Evolutionary conservation across 64 coral and sea anemone genomes (phyloP).

Genomic region (Montipora sp.): DNA sequence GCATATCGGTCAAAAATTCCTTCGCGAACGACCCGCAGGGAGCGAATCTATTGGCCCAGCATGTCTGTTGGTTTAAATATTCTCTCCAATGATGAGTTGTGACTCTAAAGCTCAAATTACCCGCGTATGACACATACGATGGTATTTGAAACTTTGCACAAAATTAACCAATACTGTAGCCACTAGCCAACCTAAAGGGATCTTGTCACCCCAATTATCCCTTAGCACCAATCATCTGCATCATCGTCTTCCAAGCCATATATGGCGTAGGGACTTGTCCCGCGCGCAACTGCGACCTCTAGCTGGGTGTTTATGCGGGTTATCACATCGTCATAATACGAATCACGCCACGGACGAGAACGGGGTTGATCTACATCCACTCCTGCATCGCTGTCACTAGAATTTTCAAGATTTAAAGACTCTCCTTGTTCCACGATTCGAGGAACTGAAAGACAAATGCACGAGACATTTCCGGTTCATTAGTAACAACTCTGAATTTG

Average conservation of each 20-base stretch:
- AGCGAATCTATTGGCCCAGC: neutral
- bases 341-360: neutral
- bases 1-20: neutral
- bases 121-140: neutral
- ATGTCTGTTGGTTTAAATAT: neutral
- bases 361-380: neutral
- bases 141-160: neutral
- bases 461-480: too few relatives aligned
- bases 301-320: slow-evolving; percentile 86
- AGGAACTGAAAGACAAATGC: neutral
- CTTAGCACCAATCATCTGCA: slow-evolving; percentile 95
- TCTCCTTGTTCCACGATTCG: neutral
- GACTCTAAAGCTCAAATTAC: neutral
- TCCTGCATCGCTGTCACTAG: slow-evolving; percentile 17
- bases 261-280: slow-evolving; percentile 91
- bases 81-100: neutral
- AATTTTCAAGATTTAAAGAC: slow-evolving; percentile 17
- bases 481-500: neutral
- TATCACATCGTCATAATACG: slow-evolving; percentile 96
- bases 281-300: slow-evolving; percentile 70
- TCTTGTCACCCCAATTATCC: neutral
- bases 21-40: neutral
- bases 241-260: slow-evolving; percentile 93
- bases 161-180: neutral
- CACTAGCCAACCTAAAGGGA: neutral